Percentiles rank a stretch among this genome's conserved stretches.
phyloP scores from a whole-genome alignment of 2,113 vertebrate genomes.

The Mormyrus lacerda region DNA sequence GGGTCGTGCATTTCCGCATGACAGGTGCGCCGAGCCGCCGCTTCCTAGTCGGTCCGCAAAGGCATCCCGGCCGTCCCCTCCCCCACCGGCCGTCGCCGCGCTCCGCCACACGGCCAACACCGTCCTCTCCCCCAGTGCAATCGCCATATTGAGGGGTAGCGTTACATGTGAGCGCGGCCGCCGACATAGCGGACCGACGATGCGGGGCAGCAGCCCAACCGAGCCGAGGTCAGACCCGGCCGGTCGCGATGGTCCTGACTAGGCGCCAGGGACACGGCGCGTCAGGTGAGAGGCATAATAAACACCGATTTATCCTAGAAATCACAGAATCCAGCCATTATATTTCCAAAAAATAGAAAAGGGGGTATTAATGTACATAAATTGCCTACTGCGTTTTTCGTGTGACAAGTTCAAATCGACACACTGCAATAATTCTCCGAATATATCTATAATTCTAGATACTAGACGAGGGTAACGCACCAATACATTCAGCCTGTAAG shows the following conservation, averaged over 20 bases:
- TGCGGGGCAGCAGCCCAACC: neutral
- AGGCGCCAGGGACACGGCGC: neutral
- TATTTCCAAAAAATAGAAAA: neutral
- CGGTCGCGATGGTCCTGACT: neutral
- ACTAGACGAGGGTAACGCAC: neutral
- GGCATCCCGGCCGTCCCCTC: neutral
- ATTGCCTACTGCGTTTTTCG: neutral
- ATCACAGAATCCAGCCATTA: neutral
- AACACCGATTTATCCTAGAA: neutral
- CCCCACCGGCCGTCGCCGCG: neutral
- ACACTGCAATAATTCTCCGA: neutral
- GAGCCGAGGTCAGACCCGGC: neutral
- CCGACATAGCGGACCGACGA: neutral
- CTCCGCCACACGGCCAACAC: neutral
- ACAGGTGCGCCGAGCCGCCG: slow-evolving; percentile 19
- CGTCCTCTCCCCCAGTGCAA: neutral
- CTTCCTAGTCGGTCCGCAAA: neutral
- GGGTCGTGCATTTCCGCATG: slow-evolving; percentile 19
- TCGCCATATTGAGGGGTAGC: slow-evolving; percentile 5
- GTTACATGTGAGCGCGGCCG: neutral
- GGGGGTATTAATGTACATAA: neutral
- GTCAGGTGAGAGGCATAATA: neutral
- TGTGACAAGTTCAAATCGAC: neutral
- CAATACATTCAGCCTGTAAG: neutral
- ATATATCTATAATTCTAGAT: neutral